Conservation (phyloP, 2,888 invertebrate genomes). For the Byasa hedistus region DNA sequence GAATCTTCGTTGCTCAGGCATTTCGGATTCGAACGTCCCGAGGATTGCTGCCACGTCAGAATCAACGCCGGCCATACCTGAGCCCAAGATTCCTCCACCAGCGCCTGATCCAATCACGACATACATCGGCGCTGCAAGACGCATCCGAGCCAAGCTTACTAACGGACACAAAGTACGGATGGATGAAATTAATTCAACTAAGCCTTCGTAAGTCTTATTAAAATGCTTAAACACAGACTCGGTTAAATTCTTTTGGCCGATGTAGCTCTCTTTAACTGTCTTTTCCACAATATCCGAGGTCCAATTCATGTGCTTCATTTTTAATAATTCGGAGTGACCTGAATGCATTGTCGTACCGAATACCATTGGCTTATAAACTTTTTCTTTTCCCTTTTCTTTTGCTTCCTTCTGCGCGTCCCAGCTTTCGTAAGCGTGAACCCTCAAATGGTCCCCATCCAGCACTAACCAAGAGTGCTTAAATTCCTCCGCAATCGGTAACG, state of each 20-base stretch:
- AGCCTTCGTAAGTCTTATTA: constrained; percentile 84
- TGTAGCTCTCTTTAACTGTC: constrained; percentile 81
- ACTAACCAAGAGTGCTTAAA: constrained; percentile 87
- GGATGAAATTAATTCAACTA: constrained; percentile 87
- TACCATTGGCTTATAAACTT: constrained; percentile 77
- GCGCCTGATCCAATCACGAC: constrained; percentile 84
- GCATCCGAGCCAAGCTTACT: constrained; percentile 82
- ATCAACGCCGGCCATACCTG: constrained; percentile 67
- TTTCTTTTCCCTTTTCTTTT: constrained; percentile 65
- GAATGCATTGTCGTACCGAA: constrained; percentile 88
- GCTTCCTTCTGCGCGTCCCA: constrained; percentile 78
- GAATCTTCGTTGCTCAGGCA: constrained; percentile 86
- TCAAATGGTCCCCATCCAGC: constrained; percentile 85
- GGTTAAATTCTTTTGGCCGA: constrained; percentile 82
- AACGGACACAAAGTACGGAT: constrained; percentile 90
- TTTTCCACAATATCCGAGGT: constrained; percentile 82
- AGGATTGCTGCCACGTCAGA: constrained; percentile 89
- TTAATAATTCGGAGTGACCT: constrained; percentile 82
- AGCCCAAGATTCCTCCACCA: constrained; percentile 64
- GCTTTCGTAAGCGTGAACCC: constrained; percentile 82
- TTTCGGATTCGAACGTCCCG: constrained; percentile 85
- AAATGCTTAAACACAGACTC: constrained; percentile 83
- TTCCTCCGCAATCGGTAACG: constrained; percentile 82
- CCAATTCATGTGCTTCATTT: constrained; percentile 82
- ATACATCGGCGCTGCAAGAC: constrained; percentile 85